Percentiles rank a stretch among this genome's conserved stretches.
phyloP scores from a whole-genome alignment of 2,888 invertebrate genomes.

The Doris montereyensis region DNA sequence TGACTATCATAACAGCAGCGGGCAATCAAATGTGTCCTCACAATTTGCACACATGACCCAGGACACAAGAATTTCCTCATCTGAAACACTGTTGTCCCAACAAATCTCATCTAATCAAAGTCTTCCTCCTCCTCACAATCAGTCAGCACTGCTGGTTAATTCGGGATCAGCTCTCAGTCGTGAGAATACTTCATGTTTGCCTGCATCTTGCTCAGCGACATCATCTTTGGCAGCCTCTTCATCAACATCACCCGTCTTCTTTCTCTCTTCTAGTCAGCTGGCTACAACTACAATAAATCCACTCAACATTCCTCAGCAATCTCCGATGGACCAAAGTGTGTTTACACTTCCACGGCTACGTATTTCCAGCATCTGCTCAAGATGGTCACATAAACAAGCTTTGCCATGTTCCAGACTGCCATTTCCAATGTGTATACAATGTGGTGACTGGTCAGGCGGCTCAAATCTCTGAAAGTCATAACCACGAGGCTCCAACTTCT shows the following conservation, averaged over 20 bases:
- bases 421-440: conserved; percentile 34
- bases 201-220: conserved; percentile 5
- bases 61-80: no score
- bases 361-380: conserved; percentile 13
- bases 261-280: neutral
- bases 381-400: conserved; percentile 26
- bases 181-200: no score
- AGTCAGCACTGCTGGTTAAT: no score
- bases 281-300: neutral
- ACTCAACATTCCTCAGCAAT: neutral
- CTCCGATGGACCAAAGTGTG: no score
- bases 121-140: no score
- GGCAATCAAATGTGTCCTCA: no score
- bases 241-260: conserved; percentile 5
- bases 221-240: neutral
- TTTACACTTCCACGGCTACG: conserved; percentile 33
- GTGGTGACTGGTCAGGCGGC: conserved; percentile 21
- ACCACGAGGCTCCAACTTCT: conserved; percentile 31
- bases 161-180: no score
- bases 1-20: no score
- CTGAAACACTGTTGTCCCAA: no score
- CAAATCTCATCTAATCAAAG: no score
- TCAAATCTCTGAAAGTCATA: conserved; percentile 32
- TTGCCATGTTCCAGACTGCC: conserved; percentile 29
- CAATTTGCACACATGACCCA: no score